phyloP scores from a whole-genome alignment of 2,797 vertebrate genomes.

The Cynodonichthys magdalenae region DNA sequence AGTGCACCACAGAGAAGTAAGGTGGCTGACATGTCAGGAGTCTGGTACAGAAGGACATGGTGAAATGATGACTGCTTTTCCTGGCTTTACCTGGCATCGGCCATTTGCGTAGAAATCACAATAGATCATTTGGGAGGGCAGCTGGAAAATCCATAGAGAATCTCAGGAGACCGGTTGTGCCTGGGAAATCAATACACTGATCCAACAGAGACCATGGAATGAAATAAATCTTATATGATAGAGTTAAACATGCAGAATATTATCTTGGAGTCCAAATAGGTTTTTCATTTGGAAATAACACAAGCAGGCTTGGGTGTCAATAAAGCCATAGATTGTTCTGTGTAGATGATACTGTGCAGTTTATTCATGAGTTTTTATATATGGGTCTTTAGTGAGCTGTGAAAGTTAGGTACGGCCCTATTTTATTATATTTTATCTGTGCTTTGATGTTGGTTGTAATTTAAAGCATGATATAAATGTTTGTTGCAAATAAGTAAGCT shows the following conservation, averaged over 20 bases:
- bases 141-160: constrained; percentile 78
- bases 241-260: constrained; percentile 70
- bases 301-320: constrained; percentile 49
- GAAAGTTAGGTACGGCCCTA: no score
- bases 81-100: constrained; percentile 58
- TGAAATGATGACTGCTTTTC: constrained; percentile 73
- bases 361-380: no score
- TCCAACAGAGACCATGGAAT: constrained; percentile 74
- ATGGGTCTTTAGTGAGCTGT: no score
- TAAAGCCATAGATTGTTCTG: constrained; percentile 42
- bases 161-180: constrained; percentile 68
- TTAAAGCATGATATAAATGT: no score
- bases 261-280: constrained; percentile 66
- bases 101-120: constrained; percentile 68
- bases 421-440: no score
- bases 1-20: constrained; percentile 55
- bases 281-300: constrained; percentile 70
- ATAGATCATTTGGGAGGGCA: constrained; percentile 73
- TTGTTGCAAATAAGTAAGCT: background rate
- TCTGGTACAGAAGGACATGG: constrained; percentile 55
- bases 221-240: constrained; percentile 71
- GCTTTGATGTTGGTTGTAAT: no score
- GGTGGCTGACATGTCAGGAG: constrained; percentile 60
- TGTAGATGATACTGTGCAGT: constrained; percentile 2
- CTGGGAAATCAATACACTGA: constrained; percentile 71